A percentile compares a stretch with the other conserved stretches of the same genome.
Conservation (phyloP, 2,797 vertebrate species). For the Streptopelia turtur region DNA sequence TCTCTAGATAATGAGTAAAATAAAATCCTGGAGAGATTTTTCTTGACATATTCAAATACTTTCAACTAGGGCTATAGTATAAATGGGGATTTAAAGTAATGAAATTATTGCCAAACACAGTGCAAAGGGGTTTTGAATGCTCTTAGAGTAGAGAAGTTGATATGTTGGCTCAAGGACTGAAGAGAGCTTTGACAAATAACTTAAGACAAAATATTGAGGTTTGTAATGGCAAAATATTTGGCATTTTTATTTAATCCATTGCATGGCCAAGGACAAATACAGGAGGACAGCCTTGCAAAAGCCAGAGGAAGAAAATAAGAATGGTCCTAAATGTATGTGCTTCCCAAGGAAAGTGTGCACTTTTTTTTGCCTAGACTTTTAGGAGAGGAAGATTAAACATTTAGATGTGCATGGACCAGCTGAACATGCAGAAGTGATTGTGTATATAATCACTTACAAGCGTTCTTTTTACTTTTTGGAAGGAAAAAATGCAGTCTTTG, state of each 20-base stretch:
- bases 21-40: neutral
- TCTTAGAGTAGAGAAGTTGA: neutral
- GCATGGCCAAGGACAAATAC: neutral
- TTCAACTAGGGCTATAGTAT: neutral
- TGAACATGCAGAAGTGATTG: neutral
- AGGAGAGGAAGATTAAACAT: neutral
- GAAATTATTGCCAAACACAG: neutral
- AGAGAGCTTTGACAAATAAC: neutral
- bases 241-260: neutral
- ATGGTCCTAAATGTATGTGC: neutral
- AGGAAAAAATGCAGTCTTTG: neutral
- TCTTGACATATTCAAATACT: neutral
- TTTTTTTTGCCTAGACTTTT: neutral
- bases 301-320: neutral
- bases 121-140: neutral
- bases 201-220: neutral
- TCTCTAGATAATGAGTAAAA: neutral
- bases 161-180: neutral
- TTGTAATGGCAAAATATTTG: neutral
- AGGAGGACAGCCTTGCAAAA: neutral
- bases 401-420: neutral
- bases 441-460: neutral
- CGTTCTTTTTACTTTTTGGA: neutral
- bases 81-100: neutral
- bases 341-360: neutral